These are phyloP conservation scores for Mastomys coucha DNA, from an alignment of 2,113 vertebrate species.

Conservation along the genomic window DNA sequence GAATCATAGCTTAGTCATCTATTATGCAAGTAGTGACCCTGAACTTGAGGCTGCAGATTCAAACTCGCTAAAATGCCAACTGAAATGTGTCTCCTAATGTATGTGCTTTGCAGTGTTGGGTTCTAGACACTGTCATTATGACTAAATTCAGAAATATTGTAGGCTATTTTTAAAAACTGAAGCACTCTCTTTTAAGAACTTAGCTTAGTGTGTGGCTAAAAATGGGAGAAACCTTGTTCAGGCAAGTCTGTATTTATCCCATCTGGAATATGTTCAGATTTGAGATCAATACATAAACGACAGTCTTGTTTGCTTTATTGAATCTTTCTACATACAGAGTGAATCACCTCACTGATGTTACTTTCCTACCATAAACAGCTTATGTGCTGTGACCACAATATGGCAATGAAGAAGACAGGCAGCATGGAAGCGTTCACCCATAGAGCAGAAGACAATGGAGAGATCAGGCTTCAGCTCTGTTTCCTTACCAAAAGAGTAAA, in stretches of 20 bases:
- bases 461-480: neutral
- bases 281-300: neutral
- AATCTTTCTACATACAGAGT: neutral
- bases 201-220: neutral
- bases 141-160: neutral
- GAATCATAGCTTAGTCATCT: neutral
- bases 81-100: neutral
- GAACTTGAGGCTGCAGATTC: neutral
- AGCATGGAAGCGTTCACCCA: accelerated
- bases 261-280: neutral
- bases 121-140: neutral
- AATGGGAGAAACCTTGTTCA: neutral
- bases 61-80: neutral
- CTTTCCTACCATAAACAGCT: neutral
- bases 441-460: neutral
- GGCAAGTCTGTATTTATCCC: neutral
- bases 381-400: neutral
- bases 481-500: neutral
- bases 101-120: neutral
- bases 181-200: neutral
- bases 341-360: neutral
- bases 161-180: neutral
- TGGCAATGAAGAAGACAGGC: neutral
- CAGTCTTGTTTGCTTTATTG: neutral
- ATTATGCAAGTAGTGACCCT: neutral